Evolutionary conservation across 2,888 invertebrate species (phyloP).

Genomic region (Microplitis deprimator): DNA sequence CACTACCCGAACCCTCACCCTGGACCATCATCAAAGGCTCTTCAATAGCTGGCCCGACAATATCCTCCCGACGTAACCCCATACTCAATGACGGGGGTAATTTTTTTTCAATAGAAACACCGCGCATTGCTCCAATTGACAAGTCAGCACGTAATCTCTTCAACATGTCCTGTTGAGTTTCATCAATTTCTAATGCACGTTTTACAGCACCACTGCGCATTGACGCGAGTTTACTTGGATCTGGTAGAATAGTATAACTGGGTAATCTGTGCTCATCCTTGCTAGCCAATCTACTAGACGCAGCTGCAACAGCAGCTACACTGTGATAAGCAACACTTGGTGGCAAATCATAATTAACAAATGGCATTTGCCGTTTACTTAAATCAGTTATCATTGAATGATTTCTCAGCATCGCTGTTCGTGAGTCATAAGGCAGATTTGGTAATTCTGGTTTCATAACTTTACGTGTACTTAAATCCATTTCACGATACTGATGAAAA

Average conservation of each 20-base stretch:
- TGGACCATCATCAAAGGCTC: constrained; percentile 81
- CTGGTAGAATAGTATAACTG: constrained; percentile 65
- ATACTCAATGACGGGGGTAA: constrained; percentile 41
- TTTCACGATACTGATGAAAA: constrained; percentile 64
- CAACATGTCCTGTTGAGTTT: constrained; percentile 57
- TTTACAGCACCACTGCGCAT: constrained; percentile 60
- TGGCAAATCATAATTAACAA: constrained; percentile 61
- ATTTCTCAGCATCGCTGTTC: constrained; percentile 63
- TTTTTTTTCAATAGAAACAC: constrained; percentile 54
- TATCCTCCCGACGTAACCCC: constrained; percentile 63
- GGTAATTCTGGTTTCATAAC: constrained; percentile 56
- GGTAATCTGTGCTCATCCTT: constrained; percentile 67
- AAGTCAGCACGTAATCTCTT: constrained; percentile 65
- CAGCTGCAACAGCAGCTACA: constrained; percentile 29
- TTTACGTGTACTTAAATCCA: constrained; percentile 68
- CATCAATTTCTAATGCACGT: constrained; percentile 60
- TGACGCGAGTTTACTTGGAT: constrained; percentile 66
- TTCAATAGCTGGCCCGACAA: constrained; percentile 79
- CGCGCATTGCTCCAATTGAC: constrained; percentile 56
- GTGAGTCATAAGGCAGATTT: constrained; percentile 61
- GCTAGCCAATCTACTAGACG: constrained; percentile 49
- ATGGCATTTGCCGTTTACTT: constrained; percentile 66
- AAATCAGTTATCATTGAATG: constrained; percentile 67
- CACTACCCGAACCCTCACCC: constrained; percentile 80
- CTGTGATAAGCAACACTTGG: constrained; percentile 57